phyloP scores from a whole-genome alignment of 2,888 invertebrate genomes.

The Parochlus steinenii region DNA sequence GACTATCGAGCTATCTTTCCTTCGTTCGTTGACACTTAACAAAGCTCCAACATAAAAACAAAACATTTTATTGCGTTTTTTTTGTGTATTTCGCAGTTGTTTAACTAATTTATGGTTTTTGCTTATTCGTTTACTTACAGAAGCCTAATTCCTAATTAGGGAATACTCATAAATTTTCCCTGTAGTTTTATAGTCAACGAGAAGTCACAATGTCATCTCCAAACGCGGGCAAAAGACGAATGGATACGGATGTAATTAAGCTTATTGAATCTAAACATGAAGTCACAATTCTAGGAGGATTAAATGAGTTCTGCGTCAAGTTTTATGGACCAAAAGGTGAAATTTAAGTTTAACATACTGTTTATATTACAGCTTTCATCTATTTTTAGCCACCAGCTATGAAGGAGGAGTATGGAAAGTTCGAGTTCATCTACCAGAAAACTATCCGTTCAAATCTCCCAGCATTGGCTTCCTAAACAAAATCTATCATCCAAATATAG shows the following conservation, averaged over 20 bases:
- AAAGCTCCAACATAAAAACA: too few relatives aligned
- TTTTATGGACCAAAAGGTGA: constrained; percentile 45
- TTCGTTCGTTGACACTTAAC: too few relatives aligned
- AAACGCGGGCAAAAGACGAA: too few relatives aligned
- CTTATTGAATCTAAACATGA: constrained; percentile 39
- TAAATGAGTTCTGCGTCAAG: constrained; percentile 47
- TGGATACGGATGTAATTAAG: constrained; percentile 12
- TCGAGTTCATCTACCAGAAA: constrained; percentile 44
- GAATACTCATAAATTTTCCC: too few relatives aligned
- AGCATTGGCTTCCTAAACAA: constrained; percentile 48
- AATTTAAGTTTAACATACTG: constrained; percentile 16
- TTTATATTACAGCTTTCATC: neutral
- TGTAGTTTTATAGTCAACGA: too few relatives aligned
- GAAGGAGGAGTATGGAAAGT: constrained; percentile 49
- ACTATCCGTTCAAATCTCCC: constrained; percentile 50
- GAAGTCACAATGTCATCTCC: too few relatives aligned
- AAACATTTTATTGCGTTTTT: too few relatives aligned
- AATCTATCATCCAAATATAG: constrained; percentile 48
- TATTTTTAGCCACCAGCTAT: constrained; percentile 34
- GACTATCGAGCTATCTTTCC: too few relatives aligned
- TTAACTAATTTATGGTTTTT: too few relatives aligned
- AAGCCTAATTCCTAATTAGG: too few relatives aligned
- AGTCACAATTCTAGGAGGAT: constrained; percentile 39
- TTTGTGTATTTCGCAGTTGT: too few relatives aligned
- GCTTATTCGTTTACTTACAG: too few relatives aligned